phyloP scores from a whole-genome alignment of 2,113 vertebrate genomes.

The Poeciliopsis turrubarensis region DNA sequence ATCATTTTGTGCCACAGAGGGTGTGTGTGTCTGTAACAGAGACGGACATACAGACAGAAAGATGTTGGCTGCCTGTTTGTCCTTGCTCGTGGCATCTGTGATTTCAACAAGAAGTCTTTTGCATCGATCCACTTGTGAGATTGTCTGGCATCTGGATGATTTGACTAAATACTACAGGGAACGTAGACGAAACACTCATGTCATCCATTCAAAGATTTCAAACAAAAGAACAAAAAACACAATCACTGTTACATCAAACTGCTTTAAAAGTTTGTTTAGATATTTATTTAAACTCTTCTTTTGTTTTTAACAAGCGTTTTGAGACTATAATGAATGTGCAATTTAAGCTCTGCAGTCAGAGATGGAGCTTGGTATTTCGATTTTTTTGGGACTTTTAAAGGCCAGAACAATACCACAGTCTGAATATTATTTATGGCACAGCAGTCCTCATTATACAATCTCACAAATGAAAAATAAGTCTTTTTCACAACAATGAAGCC shows the following conservation, averaged over 20 bases:
- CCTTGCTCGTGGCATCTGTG: slow-evolving; percentile 63
- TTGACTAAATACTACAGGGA: slow-evolving; percentile 34
- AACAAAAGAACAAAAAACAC: background rate
- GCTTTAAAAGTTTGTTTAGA: background rate
- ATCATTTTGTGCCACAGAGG: slow-evolving; percentile 68
- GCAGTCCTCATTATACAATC: slow-evolving; percentile 54
- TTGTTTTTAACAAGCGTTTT: slow-evolving; percentile 18
- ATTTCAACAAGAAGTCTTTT: slow-evolving; percentile 58
- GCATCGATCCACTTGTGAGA: slow-evolving; percentile 55
- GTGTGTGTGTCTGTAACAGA: slow-evolving; percentile 19
- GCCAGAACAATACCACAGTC: slow-evolving; percentile 58
- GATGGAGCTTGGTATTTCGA: slow-evolving; percentile 52
- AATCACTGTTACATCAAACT: slow-evolving; percentile 11
- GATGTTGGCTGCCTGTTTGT: slow-evolving; percentile 54
- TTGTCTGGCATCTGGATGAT: slow-evolving; percentile 46
- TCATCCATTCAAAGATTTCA: background rate
- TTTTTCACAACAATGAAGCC: slow-evolving; percentile 39
- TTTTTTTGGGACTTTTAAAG: slow-evolving; percentile 57
- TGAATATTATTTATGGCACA: slow-evolving; percentile 57
- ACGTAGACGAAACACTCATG: slow-evolving; percentile 4
- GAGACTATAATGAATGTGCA: slow-evolving; percentile 40
- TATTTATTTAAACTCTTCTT: slow-evolving; percentile 25
- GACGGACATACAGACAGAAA: slow-evolving; percentile 22
- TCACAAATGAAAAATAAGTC: slow-evolving; percentile 55
- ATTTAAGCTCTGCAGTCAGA: slow-evolving; percentile 37